Evolutionary conservation across 37 sponge, comb jelly and placozoan species (phyloP), one percentile per base, ranked within the genome.

Genomic region (Dysidea cf. avara): DNA sequence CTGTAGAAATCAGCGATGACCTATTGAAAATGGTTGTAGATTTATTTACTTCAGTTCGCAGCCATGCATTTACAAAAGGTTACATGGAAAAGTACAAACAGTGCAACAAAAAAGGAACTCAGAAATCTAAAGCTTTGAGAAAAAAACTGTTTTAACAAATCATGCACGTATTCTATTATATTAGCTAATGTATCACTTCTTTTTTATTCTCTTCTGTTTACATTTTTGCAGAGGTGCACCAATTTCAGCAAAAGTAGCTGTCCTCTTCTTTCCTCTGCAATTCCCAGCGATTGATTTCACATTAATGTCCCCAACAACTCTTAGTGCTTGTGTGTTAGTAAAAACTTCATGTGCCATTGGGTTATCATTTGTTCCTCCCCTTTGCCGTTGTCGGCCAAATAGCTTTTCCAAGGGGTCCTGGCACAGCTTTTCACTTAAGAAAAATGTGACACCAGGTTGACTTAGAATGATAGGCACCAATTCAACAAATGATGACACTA

Each of bases 131-230:
- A 43, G 46, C 47, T 9, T 51, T 74, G 56, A 25, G 72, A 50
- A 71, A 25, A 52, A 70, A 65, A 59, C 38, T 73, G 46, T 43
- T n/a, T n/a, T n/a, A n/a, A n/a, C n/a, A n/a, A n/a, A n/a, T n/a
- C n/a, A n/a, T n/a, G n/a, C n/a, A n/a, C n/a, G n/a, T n/a, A n/a
- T n/a, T n/a, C n/a, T n/a, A n/a, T n/a, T n/a, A n/a, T n/a, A n/a
- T n/a, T n/a, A n/a, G n/a, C n/a, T n/a, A n/a, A n/a, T n/a, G n/a
- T n/a, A n/a, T n/a, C n/a, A n/a, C n/a, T n/a, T n/a, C n/a, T 74
- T 54, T 12, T 65, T 68, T 48, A 25, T 26, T 20, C 16, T 33
- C 17, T 51, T 13, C n/a, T n/a, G n/a, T n/a, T n/a, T n/a, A n/a
- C n/a, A n/a, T n/a, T n/a, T n/a, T n/a, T n/a, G n/a, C n/a, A n/a